Percentiles rank a stretch among this genome's conserved stretches.
Evolutionary conservation across 2,113 vertebrate species (phyloP).

Genomic region (Raja brachyura): DNA sequence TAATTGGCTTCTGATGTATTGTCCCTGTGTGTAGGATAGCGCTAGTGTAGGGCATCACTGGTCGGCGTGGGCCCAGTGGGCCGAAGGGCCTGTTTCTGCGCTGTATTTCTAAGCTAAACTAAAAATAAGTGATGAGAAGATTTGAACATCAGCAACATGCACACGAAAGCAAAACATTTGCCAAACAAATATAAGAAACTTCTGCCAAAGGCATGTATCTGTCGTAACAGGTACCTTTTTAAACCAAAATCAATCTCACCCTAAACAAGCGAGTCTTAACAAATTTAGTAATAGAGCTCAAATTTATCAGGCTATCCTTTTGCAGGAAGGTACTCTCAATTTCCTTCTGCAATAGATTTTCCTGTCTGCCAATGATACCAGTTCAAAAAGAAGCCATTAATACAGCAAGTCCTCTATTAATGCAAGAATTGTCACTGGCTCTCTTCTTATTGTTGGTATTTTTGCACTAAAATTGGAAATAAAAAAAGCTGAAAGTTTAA

Average conservation of each 20-base stretch:
- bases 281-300: neutral
- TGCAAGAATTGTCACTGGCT: constrained; percentile 15
- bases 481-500: constrained; percentile 16
- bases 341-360: neutral
- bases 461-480: constrained; percentile 21
- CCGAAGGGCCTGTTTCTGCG: no score
- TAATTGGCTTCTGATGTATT: no score
- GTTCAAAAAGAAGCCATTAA: constrained; percentile 8
- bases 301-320: neutral
- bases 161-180: neutral
- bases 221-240: neutral
- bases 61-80: no score
- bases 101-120: no score
- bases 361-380: neutral
- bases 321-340: neutral
- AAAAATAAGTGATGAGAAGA: neutral
- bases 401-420: neutral
- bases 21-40: no score
- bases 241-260: neutral
- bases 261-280: constrained; percentile 13
- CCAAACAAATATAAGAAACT: neutral
- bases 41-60: no score
- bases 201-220: neutral
- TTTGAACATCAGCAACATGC: neutral
- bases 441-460: neutral